Conservation (phyloP, 2,113 vertebrate species). For the Vimba vimba region DNA sequence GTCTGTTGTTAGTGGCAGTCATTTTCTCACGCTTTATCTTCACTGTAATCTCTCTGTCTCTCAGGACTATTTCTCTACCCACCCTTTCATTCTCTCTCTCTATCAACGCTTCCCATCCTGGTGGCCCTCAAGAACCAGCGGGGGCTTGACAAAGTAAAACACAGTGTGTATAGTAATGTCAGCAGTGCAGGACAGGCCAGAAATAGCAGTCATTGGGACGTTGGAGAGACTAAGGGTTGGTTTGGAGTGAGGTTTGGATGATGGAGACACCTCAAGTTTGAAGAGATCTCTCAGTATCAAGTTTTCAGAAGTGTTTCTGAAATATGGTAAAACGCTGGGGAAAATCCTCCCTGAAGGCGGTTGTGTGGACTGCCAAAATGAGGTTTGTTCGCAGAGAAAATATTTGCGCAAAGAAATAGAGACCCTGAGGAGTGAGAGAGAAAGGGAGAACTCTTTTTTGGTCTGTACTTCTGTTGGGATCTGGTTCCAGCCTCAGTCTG, state of each 20-base stretch:
- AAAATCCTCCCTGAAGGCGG: constrained; percentile 69
- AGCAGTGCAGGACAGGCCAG: constrained; percentile 65
- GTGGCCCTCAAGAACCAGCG: constrained; percentile 57
- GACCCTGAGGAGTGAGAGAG: constrained; percentile 58
- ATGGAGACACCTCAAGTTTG: constrained; percentile 50
- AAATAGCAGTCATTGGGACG: background rate
- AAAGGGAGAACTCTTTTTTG: constrained; percentile 54
- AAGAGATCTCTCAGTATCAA: constrained; percentile 66
- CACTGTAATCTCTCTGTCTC: constrained; percentile 66
- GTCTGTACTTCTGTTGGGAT: background rate
- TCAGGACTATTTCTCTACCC: constrained; percentile 54
- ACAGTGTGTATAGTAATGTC: constrained; percentile 71
- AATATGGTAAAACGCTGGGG: constrained; percentile 71
- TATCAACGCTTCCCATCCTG: constrained; percentile 19
- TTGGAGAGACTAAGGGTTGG: background rate
- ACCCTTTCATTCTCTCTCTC: constrained; percentile 11
- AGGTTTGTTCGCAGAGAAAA: constrained; percentile 75
- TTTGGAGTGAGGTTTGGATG: constrained; percentile 62
- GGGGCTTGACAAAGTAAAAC: constrained; percentile 73
- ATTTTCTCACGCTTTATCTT: constrained; percentile 76
- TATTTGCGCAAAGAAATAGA: constrained; percentile 72
- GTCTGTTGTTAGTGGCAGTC: constrained; percentile 70
- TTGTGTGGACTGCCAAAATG: constrained; percentile 70
- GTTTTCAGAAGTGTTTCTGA: constrained; percentile 62
- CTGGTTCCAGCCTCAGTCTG: background rate